Evolutionary conservation across 1,140 invertebrate genomes (phyloP).

Genomic region (Whitmania pigra): DNA sequence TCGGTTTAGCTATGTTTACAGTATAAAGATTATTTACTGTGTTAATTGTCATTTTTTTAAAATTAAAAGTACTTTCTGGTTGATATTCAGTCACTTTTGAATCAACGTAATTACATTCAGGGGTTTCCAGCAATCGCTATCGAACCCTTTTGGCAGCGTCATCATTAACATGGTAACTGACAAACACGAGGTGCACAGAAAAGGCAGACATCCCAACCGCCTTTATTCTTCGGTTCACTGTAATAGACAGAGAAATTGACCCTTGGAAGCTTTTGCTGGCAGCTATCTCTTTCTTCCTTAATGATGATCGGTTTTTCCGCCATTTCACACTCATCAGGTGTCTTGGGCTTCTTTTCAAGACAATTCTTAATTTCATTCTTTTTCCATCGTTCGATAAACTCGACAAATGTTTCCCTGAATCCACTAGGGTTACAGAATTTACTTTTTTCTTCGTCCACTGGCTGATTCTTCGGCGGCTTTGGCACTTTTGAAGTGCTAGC

Average conservation of each 20-base stretch:
- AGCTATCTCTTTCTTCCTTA: not conserved
- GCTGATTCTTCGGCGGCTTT: not conserved
- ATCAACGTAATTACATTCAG: not conserved
- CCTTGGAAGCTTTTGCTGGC: not conserved
- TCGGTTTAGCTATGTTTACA: not conserved
- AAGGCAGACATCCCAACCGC: not conserved
- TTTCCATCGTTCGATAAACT: not conserved
- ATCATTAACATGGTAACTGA: not conserved
- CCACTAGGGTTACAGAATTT: not conserved
- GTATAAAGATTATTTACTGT: not conserved
- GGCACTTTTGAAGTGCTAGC: not conserved
- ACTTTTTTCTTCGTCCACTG: not conserved
- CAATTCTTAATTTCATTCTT: not conserved
- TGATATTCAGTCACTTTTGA: not conserved
- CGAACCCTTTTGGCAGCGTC: not conserved
- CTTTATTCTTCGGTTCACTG: not conserved
- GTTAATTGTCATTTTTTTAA: not conserved
- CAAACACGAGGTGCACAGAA: slow-evolving; percentile 5
- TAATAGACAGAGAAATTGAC: not conserved
- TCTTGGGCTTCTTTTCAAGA: not conserved
- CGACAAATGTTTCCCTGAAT: slow-evolving; percentile 3
- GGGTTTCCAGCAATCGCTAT: not conserved
- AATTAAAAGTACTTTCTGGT: not conserved
- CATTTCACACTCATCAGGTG: not conserved
- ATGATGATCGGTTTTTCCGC: not conserved